Conservation (phyloP, 2,888 invertebrate species). For the Lucinisca nassula region DNA sequence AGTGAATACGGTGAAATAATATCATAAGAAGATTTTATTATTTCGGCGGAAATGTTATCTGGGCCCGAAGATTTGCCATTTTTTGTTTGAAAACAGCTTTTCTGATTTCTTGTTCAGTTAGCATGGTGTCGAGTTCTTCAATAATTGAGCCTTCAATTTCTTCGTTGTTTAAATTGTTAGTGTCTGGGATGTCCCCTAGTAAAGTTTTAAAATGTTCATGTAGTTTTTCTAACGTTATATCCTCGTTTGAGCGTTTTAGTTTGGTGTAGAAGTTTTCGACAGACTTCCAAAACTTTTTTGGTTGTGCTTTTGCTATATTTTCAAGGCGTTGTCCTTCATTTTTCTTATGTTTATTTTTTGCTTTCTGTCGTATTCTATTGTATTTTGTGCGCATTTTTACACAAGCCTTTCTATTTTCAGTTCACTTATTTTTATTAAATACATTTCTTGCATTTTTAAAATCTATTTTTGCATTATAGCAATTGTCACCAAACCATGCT, state of each 20-base stretch:
- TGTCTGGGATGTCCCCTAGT: neutral
- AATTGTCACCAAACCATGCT: neutral
- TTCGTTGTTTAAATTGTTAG: neutral
- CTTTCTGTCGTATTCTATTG: constrained; percentile 2
- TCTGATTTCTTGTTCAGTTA: constrained; percentile 9
- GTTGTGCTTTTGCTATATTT: constrained; percentile 17
- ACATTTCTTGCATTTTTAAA: constrained; percentile 29
- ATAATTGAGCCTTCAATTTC: neutral
- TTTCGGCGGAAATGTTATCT: too few species aligned
- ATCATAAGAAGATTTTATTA: too few species aligned
- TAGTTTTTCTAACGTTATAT: neutral
- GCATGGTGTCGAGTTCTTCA: neutral
- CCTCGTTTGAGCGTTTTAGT: neutral
- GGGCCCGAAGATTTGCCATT: too few species aligned
- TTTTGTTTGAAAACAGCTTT: too few species aligned
- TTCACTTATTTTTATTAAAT: constrained; percentile 17
- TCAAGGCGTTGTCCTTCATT: neutral
- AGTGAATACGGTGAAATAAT: too few species aligned
- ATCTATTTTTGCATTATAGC: neutral
- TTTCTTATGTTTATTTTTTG: neutral
- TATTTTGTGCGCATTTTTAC: constrained; percentile 6
- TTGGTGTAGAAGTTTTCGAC: constrained; percentile 10
- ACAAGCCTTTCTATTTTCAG: neutral
- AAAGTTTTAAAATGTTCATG: constrained; percentile 21
- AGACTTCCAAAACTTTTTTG: constrained; percentile 20